Evolutionary conservation across 2,888 invertebrate species (phyloP).

Genomic region (Cerastis rubricosa): DNA sequence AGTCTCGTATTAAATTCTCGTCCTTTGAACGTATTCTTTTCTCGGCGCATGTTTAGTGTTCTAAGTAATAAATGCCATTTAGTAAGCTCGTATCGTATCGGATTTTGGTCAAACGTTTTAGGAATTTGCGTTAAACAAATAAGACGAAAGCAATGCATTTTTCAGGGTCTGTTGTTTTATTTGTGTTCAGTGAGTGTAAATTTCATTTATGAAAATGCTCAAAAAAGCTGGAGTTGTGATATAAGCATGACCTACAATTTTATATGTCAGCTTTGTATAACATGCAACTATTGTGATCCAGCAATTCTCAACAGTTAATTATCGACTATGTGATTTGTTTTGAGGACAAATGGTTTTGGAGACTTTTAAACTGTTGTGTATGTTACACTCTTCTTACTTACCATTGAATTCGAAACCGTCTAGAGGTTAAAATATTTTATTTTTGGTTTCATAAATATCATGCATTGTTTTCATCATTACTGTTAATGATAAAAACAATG

Average conservation of each 20-base stretch:
- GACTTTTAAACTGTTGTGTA: neutral
- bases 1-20: conserved; percentile 46
- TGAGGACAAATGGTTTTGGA: neutral
- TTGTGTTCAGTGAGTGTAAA: neutral
- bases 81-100: conserved; percentile 38
- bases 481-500: neutral
- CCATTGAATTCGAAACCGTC: neutral
- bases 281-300: neutral
- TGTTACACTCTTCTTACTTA: neutral
- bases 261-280: neutral
- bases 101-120: conserved; percentile 27
- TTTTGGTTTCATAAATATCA: neutral
- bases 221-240: neutral
- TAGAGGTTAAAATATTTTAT: conserved; percentile 12
- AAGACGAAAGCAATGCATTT: conserved; percentile 1
- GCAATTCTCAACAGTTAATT: neutral
- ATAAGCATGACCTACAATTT: neutral
- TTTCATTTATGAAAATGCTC: neutral
- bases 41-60: conserved; percentile 19
- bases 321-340: neutral
- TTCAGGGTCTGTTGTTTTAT: conserved; percentile 2
- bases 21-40: conserved; percentile 37
- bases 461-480: neutral
- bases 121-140: conserved; percentile 34
- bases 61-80: conserved; percentile 42